Evolutionary conservation across 2,797 vertebrate genomes (phyloP).

Genomic region (Cheirogaleus major): DNA sequence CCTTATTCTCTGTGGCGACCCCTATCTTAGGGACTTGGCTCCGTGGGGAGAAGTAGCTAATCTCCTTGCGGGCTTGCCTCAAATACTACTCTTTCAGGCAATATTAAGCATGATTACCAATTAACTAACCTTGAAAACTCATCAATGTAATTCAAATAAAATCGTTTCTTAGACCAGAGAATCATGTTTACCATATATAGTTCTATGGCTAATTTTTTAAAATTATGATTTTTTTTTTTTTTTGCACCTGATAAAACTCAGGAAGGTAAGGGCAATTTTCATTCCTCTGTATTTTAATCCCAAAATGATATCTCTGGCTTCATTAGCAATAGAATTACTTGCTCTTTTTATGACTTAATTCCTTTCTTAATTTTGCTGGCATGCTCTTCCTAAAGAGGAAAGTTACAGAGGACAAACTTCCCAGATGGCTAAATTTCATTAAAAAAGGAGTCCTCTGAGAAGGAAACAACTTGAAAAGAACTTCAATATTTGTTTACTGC

Average conservation of each 20-base stretch:
- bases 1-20: no score
- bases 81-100: no score
- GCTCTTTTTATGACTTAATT: constrained; percentile 58
- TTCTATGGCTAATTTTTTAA: not conserved
- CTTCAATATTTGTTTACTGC: constrained; percentile 70
- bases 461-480: constrained; percentile 48
- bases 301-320: constrained; percentile 20
- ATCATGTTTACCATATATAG: not conserved
- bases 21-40: no score
- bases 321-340: constrained; percentile 43
- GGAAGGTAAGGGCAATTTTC: constrained; percentile 19
- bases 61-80: no score
- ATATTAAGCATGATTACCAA: not conserved
- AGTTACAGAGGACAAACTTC: constrained; percentile 48
- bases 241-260: not conserved
- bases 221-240: not conserved
- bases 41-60: no score
- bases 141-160: not conserved
- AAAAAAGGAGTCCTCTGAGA: constrained; percentile 61
- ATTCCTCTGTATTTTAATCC: constrained; percentile 5
- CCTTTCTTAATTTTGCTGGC: constrained; percentile 45
- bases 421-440: constrained; percentile 57
- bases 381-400: constrained; percentile 5
- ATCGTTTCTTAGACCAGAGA: not conserved
- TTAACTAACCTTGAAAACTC: constrained; percentile 34